These are phyloP conservation scores for Latheticus oryzae DNA, from an alignment of 2,888 invertebrate species.

Conservation along the genomic window DNA sequence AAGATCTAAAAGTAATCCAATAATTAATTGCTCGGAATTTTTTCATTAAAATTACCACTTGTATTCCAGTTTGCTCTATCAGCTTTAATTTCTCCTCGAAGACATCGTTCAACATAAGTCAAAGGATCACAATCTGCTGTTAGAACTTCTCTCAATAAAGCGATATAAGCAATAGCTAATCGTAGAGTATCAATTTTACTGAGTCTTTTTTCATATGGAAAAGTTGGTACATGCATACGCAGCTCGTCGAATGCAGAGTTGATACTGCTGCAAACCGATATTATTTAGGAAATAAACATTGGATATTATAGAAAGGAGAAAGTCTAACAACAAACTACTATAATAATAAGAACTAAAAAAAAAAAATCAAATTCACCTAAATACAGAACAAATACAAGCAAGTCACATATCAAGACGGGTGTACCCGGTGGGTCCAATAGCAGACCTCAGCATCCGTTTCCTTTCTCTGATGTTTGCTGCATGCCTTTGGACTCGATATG, in stretches of 20 bases:
- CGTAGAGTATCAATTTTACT: constrained; percentile 98
- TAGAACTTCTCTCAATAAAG: constrained; percentile 88
- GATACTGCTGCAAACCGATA: constrained; percentile 83
- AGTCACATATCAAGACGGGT: constrained; percentile 62
- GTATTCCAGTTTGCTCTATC: constrained; percentile 96
- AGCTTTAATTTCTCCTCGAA: constrained; percentile 89
- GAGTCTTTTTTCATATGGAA: constrained; percentile 97
- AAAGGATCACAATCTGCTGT: constrained; percentile 91
- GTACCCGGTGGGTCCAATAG: constrained; percentile 82
- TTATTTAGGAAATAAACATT: constrained; percentile 40
- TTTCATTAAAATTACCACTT: constrained; percentile 76
- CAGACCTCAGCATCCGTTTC: constrained; percentile 98
- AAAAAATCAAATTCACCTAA: constrained; percentile 45
- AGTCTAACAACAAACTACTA: constrained; percentile 3
- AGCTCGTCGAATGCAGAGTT: constrained; percentile 99
- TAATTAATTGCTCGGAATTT: background rate
- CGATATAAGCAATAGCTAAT: constrained; percentile 97
- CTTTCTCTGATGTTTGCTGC: constrained; percentile 97
- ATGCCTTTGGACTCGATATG: constrained; percentile 89
- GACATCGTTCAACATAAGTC: constrained; percentile 92
- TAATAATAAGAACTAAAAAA: constrained; percentile 9
- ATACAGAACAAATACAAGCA: constrained; percentile 47
- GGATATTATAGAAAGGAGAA: background rate
- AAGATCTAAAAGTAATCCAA: constrained; percentile 83
- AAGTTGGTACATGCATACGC: constrained; percentile 97